These are phyloP conservation scores for Leguminivora glycinivorella DNA, from an alignment of 1,140 invertebrate genomes.

Conservation along the genomic window DNA sequence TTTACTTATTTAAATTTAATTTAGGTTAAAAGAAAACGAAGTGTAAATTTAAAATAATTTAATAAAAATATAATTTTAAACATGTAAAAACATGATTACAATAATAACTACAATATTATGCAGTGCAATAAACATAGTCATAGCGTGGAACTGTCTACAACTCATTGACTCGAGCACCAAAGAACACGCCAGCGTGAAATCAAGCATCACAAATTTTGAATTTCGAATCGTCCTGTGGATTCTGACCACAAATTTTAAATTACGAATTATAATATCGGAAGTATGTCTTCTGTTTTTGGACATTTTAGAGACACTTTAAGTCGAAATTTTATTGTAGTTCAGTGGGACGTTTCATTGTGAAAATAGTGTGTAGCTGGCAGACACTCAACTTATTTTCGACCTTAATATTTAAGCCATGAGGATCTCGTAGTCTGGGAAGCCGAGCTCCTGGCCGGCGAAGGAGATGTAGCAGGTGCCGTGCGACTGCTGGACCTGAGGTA, in stretches of 20 bases:
- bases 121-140: constrained; percentile 47
- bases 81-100: constrained; percentile 30
- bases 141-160: constrained; percentile 35
- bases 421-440: constrained; percentile 88
- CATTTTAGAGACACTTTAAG: too few relatives aligned
- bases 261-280: too few relatives aligned
- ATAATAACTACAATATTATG: constrained; percentile 40
- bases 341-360: not conserved
- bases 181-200: not conserved
- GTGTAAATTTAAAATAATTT: constrained; percentile 47
- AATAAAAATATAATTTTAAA: constrained; percentile 50
- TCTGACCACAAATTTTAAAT: not conserved
- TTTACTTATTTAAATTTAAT: constrained; percentile 25
- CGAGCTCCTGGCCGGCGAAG: constrained; percentile 84
- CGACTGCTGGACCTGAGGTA: constrained; percentile 77
- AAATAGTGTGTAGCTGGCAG: constrained; percentile 4
- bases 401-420: constrained; percentile 74
- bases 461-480: constrained; percentile 87
- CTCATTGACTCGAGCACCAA: constrained; percentile 16
- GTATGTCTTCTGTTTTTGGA: too few relatives aligned
- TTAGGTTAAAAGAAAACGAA: constrained; percentile 31
- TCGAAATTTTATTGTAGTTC: not conserved
- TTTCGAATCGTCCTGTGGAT: not conserved
- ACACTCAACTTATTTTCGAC: not conserved
- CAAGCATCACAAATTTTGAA: not conserved